phyloP scores from a whole-genome alignment of 2,113 vertebrate species.

The Dipodomys ordii region DNA sequence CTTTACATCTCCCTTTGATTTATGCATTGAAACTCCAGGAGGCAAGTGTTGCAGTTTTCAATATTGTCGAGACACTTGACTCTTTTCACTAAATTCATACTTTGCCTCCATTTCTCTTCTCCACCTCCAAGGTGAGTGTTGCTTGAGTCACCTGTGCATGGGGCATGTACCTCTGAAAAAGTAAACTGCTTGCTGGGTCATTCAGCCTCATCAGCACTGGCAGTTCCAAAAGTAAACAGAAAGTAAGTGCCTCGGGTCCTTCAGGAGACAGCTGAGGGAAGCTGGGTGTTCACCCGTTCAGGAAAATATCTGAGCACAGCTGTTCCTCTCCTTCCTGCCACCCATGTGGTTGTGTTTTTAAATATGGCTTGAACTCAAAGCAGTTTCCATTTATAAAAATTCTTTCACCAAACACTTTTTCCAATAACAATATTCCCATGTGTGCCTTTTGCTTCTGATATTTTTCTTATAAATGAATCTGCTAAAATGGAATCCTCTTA shows the following conservation, averaged over 20 bases:
- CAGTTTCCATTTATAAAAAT: constrained; percentile 85
- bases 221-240: constrained; percentile 61
- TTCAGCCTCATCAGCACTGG: constrained; percentile 24
- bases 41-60: too few species aligned
- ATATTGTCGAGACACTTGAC: not conserved
- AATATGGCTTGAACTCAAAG: constrained; percentile 79
- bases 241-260: constrained; percentile 61
- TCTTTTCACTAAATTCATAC: not conserved
- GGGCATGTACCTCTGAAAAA: constrained; percentile 22
- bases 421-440: constrained; percentile 80
- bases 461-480: constrained; percentile 82
- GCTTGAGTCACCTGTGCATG: constrained; percentile 62
- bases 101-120: not conserved
- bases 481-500: constrained; percentile 65
- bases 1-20: too few species aligned
- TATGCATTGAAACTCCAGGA: too few species aligned
- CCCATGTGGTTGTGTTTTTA: constrained; percentile 84
- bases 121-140: constrained; percentile 65
- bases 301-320: constrained; percentile 83
- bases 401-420: constrained; percentile 78
- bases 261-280: constrained; percentile 63
- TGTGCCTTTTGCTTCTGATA: constrained; percentile 77
- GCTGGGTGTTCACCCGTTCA: constrained; percentile 73
- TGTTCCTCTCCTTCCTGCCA: constrained; percentile 79
- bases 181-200: not conserved